A percentile compares a stretch with the other conserved stretches of the same genome.
Conservation (phyloP, 2,888 invertebrate genomes). For the Lepetodrilus schrolli region DNA sequence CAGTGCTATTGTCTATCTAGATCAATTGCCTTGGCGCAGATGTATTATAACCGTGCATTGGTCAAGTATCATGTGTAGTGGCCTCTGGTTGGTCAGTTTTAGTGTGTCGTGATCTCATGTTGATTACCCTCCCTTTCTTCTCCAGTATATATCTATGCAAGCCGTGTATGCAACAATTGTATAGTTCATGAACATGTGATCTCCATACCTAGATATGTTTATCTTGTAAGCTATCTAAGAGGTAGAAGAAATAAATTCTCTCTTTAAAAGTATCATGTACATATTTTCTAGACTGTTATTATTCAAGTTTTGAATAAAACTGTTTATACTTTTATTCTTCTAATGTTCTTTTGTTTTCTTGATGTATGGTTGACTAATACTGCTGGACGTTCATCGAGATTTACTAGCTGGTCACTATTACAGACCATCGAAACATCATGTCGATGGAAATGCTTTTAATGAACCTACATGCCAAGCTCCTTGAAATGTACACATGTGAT, state of each 20-base stretch:
- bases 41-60: slow-evolving; percentile 3
- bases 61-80: not conserved
- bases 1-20: slow-evolving; percentile 25
- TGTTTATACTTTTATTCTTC: slow-evolving; percentile 25
- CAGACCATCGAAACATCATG: no score
- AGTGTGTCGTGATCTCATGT: slow-evolving; percentile 24
- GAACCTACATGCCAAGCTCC: no score
- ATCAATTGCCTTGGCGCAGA: slow-evolving; percentile 25
- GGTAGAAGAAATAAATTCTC: not conserved
- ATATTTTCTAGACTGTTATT: slow-evolving; percentile 32
- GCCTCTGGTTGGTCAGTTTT: slow-evolving; percentile 4
- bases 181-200: not conserved
- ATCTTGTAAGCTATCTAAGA: slow-evolving; percentile 19
- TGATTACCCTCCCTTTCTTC: slow-evolving; percentile 10
- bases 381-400: no score
- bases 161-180: not conserved
- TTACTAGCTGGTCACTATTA: no score
- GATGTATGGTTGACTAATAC: no score
- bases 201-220: slow-evolving; percentile 12
- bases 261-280: slow-evolving; percentile 28
- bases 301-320: slow-evolving; percentile 32
- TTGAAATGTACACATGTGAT: no score
- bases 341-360: no score
- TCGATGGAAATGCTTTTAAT: no score
- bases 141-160: slow-evolving; percentile 15